Base-by-base conservation (phyloP, 2,113 vertebrate genomes). In the Ceyx margarethae region DNA sequence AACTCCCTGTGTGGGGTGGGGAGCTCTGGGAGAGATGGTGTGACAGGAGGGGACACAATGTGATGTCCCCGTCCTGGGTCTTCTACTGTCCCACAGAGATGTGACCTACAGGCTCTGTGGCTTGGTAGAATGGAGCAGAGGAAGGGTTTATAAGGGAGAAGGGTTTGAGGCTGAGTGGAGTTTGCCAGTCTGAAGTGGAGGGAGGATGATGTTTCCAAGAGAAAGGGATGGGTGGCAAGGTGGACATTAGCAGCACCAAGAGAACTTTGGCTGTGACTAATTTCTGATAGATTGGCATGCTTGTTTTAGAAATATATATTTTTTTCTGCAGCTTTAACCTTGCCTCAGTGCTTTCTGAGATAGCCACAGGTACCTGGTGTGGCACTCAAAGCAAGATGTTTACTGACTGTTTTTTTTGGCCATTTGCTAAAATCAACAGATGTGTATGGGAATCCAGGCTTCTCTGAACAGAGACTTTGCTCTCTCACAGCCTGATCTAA, bases 201-300 rank as follows among this genome's bases (percentile, higher is more conserved):
- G 67, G 35, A 75, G 33, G 5, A 65, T 66, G 54, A 40, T 2
- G 3, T 0, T 72, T 8, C 12, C 35, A 15, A 23, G 37, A 73
- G 46, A 46, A 83, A 65, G 31, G 43, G 29, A 11, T n/a, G 21
- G 43, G 54, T 65, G 58, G 62, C 26, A 46, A 57, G 31, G n/a
- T 45, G 40, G 33, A 26, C 1, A 0, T 3, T n/a, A 1, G 2
- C 13, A 31, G 25, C 62, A 17, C 28, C 6, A 11, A 28, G 72
- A 69, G 23, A 50, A 22, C 11, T 90, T 68, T 83, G 51, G 16
- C 21, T 74, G 31, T 58, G 61, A 71, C 46, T 81, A 14, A 29
- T 65, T 82, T 69, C 53, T 67, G 14, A 16, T 48, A 26, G 40
- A 13, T 33, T 86, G 65, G 15, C n/a, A 8, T 58, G 45, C 15